Evolutionary conservation across 2,797 vertebrate genomes (phyloP), one percentile per base, ranked within the genome.

Genomic region (Aldrovandia affinis): DNA sequence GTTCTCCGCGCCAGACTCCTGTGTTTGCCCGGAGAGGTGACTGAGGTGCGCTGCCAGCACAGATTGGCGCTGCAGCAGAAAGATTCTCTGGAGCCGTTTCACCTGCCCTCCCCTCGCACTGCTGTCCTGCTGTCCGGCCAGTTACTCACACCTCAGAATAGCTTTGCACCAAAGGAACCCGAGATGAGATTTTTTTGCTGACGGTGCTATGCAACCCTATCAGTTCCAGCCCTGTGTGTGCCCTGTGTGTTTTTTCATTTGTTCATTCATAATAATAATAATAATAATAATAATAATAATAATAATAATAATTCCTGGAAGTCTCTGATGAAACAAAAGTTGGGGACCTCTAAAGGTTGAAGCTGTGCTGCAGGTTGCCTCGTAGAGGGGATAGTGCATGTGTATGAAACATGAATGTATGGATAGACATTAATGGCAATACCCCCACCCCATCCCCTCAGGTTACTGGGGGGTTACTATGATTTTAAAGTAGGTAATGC

Each of bases 31-130:
- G 18, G 6, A 68, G 80, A 42, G n/a, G 8, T 54, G 47, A 18
- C 28, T 55, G 82, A 75, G 70, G 81, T 83, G 20, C 3, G 36
- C 6, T 75, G 54, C 52, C 68, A 83, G 75, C 22, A 30, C 55
- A 63, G 81, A 61, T 50, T 47, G 73, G 73, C 22, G 15, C 39
- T 77, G 39, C 7, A 2, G 12, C 22, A 12, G 47, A 47, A 25
- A 3, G 47, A 25, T 10, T 47, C 42, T 42, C 20, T 73, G 68
- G 68, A 73, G 33, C 33, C 68, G 33, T 73, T 73, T 39, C 15
- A 73, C 68, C 33, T n/a, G 73, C 73, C 73, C 68, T 44, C 42
- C 73, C 6, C 39, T 77, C 73, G n/a, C 73, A 47, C 39, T 12
- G 22, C 25, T 3, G 18, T 20, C 22, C 39, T 7, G 39, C 39